Evolutionary conservation across 37 sponge, comb jelly and placozoan species (phyloP), one percentile per base, ranked within the genome.

Genomic region (Theonella swinhoei): DNA sequence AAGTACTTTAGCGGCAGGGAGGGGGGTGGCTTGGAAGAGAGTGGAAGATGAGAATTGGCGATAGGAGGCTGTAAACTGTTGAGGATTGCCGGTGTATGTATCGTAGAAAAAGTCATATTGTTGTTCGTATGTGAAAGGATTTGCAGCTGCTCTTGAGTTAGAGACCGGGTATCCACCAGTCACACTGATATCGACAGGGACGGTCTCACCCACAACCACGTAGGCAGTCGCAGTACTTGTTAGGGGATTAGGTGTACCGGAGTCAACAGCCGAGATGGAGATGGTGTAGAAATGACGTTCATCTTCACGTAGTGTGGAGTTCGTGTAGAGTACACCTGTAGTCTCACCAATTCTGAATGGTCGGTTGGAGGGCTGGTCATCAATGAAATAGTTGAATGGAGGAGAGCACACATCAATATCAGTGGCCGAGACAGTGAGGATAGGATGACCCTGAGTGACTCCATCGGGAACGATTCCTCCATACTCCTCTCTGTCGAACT

Each of bases 401-500:
- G 90, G 80, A 20, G 93, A 92, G 62, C 93, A 92, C 37, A 47
- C 20, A 29, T 92, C 89, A 39, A 24, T 26, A 63, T 92, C 93
- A 7, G 78, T 80, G 3, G 89, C 89, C 30, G 38, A n/a, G 5
- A 88, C 63, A 42, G 83, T 47, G 39, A 81, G 23, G 5, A 88
- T 31, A 0, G 61, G 38, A 0, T 33, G 60, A 66, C 75, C 86
- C n/a, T 70, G 3, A 30, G 23, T 29, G 1, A 74, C 65, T 1
- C 74, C 74, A 59, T 80, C 75, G 42, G 78, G 74, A 36, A 85
- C 67, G 0, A 80, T 42, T 7, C 30, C 62, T 32, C 65, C 69
- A 34, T 80, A 86, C 5, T 38, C 38, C 4, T 23, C 3, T 30
- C 83, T 68, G 25, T 41, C 30, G 64, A 93, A 93, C 60, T n/a